Percentiles rank a stretch among this genome's conserved stretches.
Conservation (phyloP, 2,113 vertebrate species). For the Verasper variegatus region DNA sequence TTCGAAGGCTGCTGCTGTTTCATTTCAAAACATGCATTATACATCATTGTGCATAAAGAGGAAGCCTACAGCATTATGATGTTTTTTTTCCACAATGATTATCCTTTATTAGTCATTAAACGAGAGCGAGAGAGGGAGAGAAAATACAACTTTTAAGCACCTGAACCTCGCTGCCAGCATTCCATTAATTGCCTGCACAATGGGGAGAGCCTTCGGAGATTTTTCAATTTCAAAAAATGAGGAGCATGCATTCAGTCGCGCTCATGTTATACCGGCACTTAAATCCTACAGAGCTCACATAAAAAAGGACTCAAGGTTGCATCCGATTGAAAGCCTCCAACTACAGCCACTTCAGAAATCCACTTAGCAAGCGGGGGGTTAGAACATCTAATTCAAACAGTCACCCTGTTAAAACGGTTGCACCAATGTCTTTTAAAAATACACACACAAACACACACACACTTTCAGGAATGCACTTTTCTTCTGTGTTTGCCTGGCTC, state of each 20-base stretch:
- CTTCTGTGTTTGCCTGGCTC: conserved; percentile 71
- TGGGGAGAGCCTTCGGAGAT: conserved; percentile 82
- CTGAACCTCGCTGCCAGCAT: conserved; percentile 86
- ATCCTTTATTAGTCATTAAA: conserved; percentile 85
- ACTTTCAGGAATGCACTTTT: conserved; percentile 56
- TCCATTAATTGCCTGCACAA: conserved; percentile 88
- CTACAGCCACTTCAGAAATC: conserved; percentile 82
- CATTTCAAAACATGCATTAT: conserved; percentile 85
- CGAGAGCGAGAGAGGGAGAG: conserved; percentile 65
- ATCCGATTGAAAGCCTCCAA: conserved; percentile 83
- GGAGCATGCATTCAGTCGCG: conserved; percentile 84
- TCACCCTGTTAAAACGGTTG: conserved; percentile 81
- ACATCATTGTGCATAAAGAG: conserved; percentile 85
- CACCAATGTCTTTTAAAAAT: conserved; percentile 77
- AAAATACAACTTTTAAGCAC: conserved; percentile 83
- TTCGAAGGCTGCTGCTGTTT: conserved; percentile 83
- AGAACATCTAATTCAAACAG: conserved; percentile 86
- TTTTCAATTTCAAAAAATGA: conserved; percentile 86
- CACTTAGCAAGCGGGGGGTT: conserved; percentile 78
- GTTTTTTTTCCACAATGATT: conserved; percentile 78
- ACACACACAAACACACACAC: conserved; percentile 43
- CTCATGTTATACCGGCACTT: conserved; percentile 86
- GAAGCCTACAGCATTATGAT: conserved; percentile 84
- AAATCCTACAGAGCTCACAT: conserved; percentile 86
- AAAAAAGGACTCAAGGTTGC: conserved; percentile 84